A percentile compares a stretch with the other conserved stretches of the same genome.
These are phyloP conservation scores for Pristis pectinata DNA, from an alignment of 2,797 vertebrate genomes.

Conservation along the genomic window DNA sequence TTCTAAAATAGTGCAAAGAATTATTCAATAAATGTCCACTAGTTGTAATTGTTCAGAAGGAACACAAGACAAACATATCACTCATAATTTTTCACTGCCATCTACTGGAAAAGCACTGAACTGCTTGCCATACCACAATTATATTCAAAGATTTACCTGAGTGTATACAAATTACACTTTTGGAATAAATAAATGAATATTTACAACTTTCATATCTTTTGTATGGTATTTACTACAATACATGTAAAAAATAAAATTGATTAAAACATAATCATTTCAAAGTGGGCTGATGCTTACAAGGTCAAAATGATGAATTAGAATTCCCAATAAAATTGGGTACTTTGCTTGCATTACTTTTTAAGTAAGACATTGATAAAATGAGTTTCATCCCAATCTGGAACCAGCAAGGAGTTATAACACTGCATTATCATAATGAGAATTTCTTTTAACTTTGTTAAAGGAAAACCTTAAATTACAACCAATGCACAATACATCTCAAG, in stretches of 20 bases:
- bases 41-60: background rate
- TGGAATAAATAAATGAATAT: background rate
- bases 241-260: background rate
- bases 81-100: conserved; percentile 24
- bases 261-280: background rate
- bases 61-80: background rate
- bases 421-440: background rate
- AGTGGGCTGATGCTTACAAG: too few species aligned
- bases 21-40: background rate
- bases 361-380: background rate
- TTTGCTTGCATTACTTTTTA: background rate
- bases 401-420: background rate
- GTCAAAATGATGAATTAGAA: background rate
- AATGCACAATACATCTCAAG: background rate
- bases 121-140: background rate
- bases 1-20: background rate
- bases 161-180: background rate
- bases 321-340: background rate
- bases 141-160: background rate
- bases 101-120: background rate
- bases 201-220: background rate
- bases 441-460: background rate
- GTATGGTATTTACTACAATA: too few species aligned
- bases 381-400: background rate
- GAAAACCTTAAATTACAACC: background rate